Evolutionary conservation across 2,888 invertebrate species (phyloP).

Genomic region (Hylaea fasciaria): DNA sequence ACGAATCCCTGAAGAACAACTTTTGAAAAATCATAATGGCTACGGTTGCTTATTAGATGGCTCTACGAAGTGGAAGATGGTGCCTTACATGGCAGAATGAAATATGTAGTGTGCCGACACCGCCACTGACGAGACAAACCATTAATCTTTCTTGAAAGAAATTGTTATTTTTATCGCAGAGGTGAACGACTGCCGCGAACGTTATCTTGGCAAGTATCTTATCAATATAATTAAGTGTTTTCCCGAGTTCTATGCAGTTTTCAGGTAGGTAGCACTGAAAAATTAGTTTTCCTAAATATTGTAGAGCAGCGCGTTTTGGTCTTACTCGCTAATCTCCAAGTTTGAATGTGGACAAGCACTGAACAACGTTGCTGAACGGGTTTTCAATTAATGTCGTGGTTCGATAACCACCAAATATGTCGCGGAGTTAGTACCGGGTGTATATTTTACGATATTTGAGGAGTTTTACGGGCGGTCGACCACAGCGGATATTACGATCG

Average conservation of each 20-base stretch:
- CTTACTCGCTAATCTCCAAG: too few relatives aligned
- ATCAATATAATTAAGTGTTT: too few relatives aligned
- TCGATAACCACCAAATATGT: conserved; percentile 8
- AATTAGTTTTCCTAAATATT: too few relatives aligned
- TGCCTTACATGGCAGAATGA: conserved; percentile 39
- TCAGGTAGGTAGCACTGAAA: too few relatives aligned
- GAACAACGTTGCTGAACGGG: background rate
- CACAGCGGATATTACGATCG: conserved; percentile 58
- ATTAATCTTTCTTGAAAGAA: conserved; percentile 40
- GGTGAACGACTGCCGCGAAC: conserved; percentile 14
- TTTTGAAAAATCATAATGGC: background rate
- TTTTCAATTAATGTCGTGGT: conserved; percentile 9
- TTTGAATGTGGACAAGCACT: background rate
- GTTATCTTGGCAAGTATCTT: conserved; percentile 1
- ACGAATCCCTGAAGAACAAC: too few relatives aligned
- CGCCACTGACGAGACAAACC: conserved; percentile 42
- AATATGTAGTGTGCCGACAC: conserved; percentile 41
- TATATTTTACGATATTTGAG: conserved; percentile 62
- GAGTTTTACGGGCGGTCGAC: conserved; percentile 51
- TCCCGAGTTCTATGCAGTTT: too few relatives aligned
- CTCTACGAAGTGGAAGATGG: conserved; percentile 46
- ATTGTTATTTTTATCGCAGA: conserved; percentile 24
- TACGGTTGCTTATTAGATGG: conserved; percentile 18
- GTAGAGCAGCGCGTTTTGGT: too few relatives aligned
- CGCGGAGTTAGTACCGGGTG: conserved; percentile 4